phyloP scores from a whole-genome alignment of 2,113 vertebrate species.

The Chaenocephalus aceratus region DNA sequence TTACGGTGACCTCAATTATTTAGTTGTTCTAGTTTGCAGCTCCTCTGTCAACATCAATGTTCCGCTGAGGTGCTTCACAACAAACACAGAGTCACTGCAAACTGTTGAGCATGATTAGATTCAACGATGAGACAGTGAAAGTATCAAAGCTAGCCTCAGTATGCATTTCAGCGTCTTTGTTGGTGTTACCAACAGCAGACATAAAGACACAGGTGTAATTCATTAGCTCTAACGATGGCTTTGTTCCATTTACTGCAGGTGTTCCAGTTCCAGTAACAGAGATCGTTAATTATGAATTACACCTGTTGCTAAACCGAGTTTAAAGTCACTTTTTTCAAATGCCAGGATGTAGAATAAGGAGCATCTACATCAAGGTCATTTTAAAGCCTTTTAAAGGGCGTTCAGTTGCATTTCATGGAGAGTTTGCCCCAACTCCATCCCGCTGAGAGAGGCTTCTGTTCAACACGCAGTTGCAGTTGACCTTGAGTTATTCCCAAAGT shows the following conservation, averaged over 20 bases:
- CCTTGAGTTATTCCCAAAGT: slow-evolving; percentile 19
- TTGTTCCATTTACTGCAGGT: neutral
- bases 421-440: neutral
- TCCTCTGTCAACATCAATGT: slow-evolving; percentile 32
- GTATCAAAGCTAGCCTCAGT: neutral
- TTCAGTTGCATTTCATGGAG: neutral
- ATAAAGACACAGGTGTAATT: neutral
- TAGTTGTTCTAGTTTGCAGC: slow-evolving; percentile 27
- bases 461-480: slow-evolving; percentile 20
- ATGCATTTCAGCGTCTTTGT: neutral
- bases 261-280: neutral
- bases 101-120: neutral
- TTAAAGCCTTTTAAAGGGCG: neutral
- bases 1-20: slow-evolving; percentile 37
- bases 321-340: neutral
- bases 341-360: neutral
- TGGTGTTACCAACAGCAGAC: neutral
- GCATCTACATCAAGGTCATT: neutral
- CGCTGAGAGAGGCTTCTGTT: neutral
- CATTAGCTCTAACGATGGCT: neutral
- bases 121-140: neutral
- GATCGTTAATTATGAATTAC: neutral
- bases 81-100: neutral
- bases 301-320: neutral
- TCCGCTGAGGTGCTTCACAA: slow-evolving; percentile 4